These are phyloP conservation scores for Melipona bicolor DNA, from an alignment of 2,888 invertebrate genomes.

Conservation along the genomic window DNA sequence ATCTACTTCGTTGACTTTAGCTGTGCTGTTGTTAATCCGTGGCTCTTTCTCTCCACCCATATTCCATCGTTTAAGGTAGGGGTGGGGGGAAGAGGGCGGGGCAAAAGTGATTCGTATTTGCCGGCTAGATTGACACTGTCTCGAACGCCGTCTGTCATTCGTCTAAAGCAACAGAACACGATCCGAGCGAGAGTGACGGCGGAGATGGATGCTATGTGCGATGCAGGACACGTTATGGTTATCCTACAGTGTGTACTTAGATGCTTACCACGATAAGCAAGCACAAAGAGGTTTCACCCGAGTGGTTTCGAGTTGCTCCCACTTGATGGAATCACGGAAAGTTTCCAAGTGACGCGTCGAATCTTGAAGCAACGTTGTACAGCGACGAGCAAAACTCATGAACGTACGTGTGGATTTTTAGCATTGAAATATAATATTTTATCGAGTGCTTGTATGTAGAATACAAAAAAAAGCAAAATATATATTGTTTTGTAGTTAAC, in stretches of 20 bases:
- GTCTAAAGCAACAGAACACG: background rate
- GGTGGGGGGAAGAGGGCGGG: no score
- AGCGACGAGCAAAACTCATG: no score
- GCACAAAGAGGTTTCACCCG: slow-evolving; percentile 25
- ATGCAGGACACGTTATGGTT: slow-evolving; percentile 23
- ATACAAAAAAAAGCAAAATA: no score
- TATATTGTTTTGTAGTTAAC: background rate
- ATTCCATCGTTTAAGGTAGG: background rate
- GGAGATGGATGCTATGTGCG: background rate
- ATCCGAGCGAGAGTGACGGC: no score
- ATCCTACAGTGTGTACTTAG: slow-evolving; percentile 18
- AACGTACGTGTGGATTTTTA: no score
- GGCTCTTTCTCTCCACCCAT: background rate
- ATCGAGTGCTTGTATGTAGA: no score
- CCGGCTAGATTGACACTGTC: no score
- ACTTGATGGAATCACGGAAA: slow-evolving; percentile 40
- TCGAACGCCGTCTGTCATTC: no score
- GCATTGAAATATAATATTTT: no score
- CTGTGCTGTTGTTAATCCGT: background rate
- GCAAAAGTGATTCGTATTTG: no score
- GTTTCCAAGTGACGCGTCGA: slow-evolving; percentile 6
- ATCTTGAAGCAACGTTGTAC: background rate
- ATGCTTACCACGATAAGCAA: slow-evolving; percentile 31
- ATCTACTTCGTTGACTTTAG: background rate
- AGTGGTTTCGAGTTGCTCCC: slow-evolving; percentile 42